Conservation (phyloP, 2,888 invertebrate genomes). For the Drosophila trichaetosa region DNA sequence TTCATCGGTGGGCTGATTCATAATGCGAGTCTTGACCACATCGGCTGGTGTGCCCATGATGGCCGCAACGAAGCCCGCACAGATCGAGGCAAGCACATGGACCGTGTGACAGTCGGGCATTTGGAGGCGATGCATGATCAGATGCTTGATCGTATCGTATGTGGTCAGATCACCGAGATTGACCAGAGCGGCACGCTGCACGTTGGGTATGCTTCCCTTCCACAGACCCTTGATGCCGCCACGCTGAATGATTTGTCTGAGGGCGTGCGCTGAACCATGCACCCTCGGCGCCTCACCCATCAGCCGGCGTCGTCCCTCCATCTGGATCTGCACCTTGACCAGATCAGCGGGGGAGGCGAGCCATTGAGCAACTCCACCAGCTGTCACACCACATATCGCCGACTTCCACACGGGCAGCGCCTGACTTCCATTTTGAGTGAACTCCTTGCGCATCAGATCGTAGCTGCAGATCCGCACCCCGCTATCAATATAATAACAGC, state of each 20-base stretch:
- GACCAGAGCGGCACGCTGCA: slow-evolving; percentile 92
- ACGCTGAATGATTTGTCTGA: slow-evolving; percentile 89
- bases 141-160: slow-evolving; percentile 94
- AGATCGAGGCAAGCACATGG: slow-evolving; percentile 91
- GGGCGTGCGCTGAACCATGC: slow-evolving; percentile 90
- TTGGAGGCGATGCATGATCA: slow-evolving; percentile 89
- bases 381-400: slow-evolving; percentile 90
- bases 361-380: slow-evolving; percentile 95
- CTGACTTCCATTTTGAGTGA: slow-evolving; percentile 68
- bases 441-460: slow-evolving; percentile 90
- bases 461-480: slow-evolving; percentile 95
- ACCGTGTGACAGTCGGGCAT: slow-evolving; percentile 91
- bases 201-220: slow-evolving; percentile 96
- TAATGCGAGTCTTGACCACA: slow-evolving; percentile 96
- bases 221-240: slow-evolving; percentile 94
- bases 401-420: slow-evolving; percentile 86
- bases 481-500: slow-evolving; percentile 63
- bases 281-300: slow-evolving; percentile 94
- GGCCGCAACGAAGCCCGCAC: slow-evolving; percentile 95
- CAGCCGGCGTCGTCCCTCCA: slow-evolving; percentile 93
- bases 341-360: slow-evolving; percentile 96
- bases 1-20: slow-evolving; percentile 94
- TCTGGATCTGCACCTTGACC: slow-evolving; percentile 97
- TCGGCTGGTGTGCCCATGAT: slow-evolving; percentile 96
- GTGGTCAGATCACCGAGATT: slow-evolving; percentile 94